These are phyloP conservation scores for Halcyon smyrnensis DNA, from an alignment of 2,797 vertebrate species.

Conservation along the genomic window DNA sequence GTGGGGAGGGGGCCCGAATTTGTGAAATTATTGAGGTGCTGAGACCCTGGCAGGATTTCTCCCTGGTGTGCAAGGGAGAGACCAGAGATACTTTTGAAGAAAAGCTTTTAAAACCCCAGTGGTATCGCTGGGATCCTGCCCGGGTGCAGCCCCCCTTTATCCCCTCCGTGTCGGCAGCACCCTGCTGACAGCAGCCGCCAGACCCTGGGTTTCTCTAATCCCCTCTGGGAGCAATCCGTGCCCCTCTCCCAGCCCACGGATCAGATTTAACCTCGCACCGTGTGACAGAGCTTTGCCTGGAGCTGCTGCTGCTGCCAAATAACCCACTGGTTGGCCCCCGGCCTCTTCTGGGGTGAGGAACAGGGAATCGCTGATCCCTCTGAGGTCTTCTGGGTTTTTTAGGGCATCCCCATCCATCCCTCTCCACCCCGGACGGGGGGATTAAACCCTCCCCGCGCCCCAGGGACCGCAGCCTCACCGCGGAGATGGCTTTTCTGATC, in stretches of 20 bases:
- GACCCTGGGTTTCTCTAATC: not conserved
- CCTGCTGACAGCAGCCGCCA: accelerated
- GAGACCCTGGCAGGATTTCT: not conserved
- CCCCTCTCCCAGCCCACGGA: not conserved
- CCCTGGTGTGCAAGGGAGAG: accelerated
- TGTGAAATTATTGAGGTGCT: accelerated
- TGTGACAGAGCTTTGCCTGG: slow-evolving; percentile 34
- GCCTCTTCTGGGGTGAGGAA: not conserved
- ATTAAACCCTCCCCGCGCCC: accelerated
- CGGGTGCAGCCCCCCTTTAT: accelerated
- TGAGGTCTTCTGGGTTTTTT: not conserved
- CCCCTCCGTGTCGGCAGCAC: accelerated
- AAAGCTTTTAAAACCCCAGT: accelerated
- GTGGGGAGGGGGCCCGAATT: accelerated
- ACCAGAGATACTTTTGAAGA: not conserved
- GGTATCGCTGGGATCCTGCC: accelerated
- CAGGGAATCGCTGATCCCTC: accelerated
- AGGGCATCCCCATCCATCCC: accelerated
- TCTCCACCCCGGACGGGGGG: accelerated
- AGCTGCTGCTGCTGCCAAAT: not conserved
- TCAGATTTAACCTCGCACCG: not conserved
- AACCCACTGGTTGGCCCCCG: not conserved
- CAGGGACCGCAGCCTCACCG: not conserved
- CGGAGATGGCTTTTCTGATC: not conserved
- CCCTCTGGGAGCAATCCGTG: accelerated